Evolutionary conservation across 2,113 vertebrate species (phyloP).

Genomic region (Mastomys natalensis): DNA sequence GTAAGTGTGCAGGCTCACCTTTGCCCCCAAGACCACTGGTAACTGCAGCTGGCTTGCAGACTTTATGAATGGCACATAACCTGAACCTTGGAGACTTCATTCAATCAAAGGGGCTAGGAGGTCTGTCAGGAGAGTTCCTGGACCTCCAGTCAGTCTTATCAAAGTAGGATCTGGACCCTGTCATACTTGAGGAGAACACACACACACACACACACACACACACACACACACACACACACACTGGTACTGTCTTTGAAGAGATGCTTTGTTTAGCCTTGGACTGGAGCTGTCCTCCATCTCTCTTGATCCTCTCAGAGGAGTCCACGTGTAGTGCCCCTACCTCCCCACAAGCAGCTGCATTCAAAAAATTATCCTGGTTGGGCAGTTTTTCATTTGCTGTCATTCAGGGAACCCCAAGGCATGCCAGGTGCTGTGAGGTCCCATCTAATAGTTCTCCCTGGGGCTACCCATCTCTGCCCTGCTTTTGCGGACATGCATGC

Average conservation of each 20-base stretch:
- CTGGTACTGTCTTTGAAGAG: background rate
- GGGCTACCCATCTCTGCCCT: too few species aligned
- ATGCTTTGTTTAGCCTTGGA: background rate
- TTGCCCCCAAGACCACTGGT: background rate
- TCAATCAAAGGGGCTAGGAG: background rate
- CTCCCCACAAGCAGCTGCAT: background rate
- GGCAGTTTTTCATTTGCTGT: background rate
- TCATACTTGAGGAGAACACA: background rate
- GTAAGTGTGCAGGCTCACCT: background rate
- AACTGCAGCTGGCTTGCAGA: background rate
- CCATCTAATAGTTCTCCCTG: accelerated
- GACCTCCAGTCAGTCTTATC: background rate
- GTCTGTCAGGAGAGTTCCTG: background rate
- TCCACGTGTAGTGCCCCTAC: accelerated
- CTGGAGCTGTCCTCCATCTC: background rate
- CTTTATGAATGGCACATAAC: background rate
- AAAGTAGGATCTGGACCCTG: background rate
- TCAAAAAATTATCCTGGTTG: too few species aligned
- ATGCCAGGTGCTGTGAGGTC: accelerated
- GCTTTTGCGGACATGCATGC: accelerated
- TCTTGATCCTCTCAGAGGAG: background rate
- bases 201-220: too few species aligned
- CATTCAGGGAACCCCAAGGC: accelerated
- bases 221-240: too few species aligned
- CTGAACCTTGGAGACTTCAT: background rate